Base-by-base conservation (phyloP, 2,888 invertebrate species). In the Temnothorax rugatulus region DNA sequence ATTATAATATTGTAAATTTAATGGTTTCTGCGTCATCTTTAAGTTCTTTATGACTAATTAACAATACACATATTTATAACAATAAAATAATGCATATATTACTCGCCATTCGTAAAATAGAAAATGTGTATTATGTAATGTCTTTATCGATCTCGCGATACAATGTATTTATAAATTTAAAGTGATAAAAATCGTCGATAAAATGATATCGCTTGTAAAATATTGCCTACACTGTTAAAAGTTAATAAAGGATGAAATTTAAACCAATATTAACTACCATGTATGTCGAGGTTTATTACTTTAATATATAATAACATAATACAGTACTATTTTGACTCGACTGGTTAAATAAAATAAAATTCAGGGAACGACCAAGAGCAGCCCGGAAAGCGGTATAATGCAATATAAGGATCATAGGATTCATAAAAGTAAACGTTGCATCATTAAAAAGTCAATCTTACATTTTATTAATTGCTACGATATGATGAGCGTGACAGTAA, bases 321-420 rank as follows among this genome's bases (percentile, higher is more conserved):
- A n/a, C n/a, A n/a, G n/a, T n/a, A n/a, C n/a, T n/a, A n/a, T n/a
- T n/a, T n/a, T n/a, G n/a, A n/a, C n/a, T n/a, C n/a, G n/a, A n/a
- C n/a, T n/a, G n/a, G n/a, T n/a, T n/a, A n/a, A n/a, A n/a, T n/a
- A n/a, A n/a, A n/a, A n/a, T n/a, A n/a, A n/a, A n/a, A 66, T 73
- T 57, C 41, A 47, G 47, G 68, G 25, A 74, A 83, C 44, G 29
- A 66, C 34, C 57, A 77, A 52, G 71, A 52, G 68, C 11, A 21
- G 13, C 15, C 13, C 9, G 54, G 68, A 50, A 41, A 66, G 25
- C 29, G n/a, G 57, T 29, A 7, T 44, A 74, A 59, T 29, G 34
- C 29, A 18, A 41, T 11, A n/a, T 64, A 41, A 50, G 11, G 50
- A 11, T 34, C 4, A 13, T 18, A 29, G 21, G 15, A 69, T 76